phyloP scores from a whole-genome alignment of 2,888 invertebrate genomes.

The Xanthia icteritia region DNA sequence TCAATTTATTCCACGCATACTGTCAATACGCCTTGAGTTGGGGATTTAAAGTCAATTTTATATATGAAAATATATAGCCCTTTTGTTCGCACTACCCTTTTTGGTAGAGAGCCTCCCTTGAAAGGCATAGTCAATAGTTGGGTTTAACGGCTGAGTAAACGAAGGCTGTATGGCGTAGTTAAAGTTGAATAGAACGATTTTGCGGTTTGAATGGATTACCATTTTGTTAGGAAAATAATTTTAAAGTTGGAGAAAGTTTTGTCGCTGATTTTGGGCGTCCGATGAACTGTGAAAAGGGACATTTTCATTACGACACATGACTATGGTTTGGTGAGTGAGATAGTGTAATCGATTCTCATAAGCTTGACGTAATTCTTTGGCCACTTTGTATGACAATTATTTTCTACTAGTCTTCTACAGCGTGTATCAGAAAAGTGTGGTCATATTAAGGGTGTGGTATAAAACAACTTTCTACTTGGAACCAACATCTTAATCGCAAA shows the following conservation, averaged over 20 bases:
- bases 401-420: neutral
- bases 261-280: neutral
- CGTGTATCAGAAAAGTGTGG: neutral
- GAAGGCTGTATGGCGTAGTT: conserved; percentile 28
- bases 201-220: conserved; percentile 47
- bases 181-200: conserved; percentile 32
- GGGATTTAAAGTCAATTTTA: conserved; percentile 81
- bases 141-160: conserved; percentile 49
- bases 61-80: conserved; percentile 69
- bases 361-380: neutral
- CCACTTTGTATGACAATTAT: neutral
- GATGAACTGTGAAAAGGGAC: neutral
- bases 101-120: conserved; percentile 31
- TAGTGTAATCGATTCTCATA: too few relatives aligned
- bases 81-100: conserved; percentile 62
- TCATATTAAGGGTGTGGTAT: neutral
- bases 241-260: neutral
- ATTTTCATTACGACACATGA: neutral
- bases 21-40: conserved; percentile 73
- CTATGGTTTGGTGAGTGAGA: neutral
- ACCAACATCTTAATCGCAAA: neutral
- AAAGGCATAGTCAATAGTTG: conserved; percentile 50
- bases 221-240: conserved; percentile 23
- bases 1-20: conserved; percentile 78
- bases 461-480: neutral